A percentile compares a stretch with the other conserved stretches of the same genome.
phyloP scores from a whole-genome alignment of 1,140 invertebrate species.

The Drosophila quadrilineata region DNA sequence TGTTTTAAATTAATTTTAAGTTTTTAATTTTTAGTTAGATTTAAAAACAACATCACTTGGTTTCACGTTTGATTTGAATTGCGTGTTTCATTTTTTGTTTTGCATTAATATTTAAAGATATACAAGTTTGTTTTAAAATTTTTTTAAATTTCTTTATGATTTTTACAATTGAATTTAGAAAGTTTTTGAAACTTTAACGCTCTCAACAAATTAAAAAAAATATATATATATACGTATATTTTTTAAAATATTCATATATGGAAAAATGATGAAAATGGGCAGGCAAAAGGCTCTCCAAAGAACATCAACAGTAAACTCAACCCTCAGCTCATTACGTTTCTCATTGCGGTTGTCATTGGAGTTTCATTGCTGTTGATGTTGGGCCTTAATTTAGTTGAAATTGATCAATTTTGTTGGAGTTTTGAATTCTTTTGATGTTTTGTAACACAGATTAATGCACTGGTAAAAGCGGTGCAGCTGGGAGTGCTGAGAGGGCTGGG shows the following conservation, averaged over 20 bases:
- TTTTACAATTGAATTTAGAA: constrained; percentile 59
- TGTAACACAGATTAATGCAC: constrained; percentile 80
- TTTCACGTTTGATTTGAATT: constrained; percentile 81
- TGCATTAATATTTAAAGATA: too few relatives aligned
- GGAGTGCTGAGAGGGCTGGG: background rate
- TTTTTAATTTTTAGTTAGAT: constrained; percentile 48
- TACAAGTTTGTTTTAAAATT: too few relatives aligned
- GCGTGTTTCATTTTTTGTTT: constrained; percentile 22
- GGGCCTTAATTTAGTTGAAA: constrained; percentile 32
- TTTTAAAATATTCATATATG: background rate
- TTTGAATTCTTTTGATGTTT: too few relatives aligned
- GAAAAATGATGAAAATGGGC: background rate
- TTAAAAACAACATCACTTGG: constrained; percentile 81
- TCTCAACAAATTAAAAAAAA: constrained; percentile 32
- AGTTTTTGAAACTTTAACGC: constrained; percentile 67
- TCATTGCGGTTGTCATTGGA: too few relatives aligned
- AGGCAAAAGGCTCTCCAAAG: too few relatives aligned
- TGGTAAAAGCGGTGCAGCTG: constrained; percentile 55
- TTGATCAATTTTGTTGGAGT: constrained; percentile 4
- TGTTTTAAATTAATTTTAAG: constrained; percentile 19
- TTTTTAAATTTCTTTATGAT: constrained; percentile 46
- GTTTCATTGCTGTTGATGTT: too few relatives aligned
- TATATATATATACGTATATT: background rate
- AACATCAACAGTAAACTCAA: background rate
- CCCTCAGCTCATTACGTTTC: too few relatives aligned